Base-by-base conservation (phyloP, 2,888 invertebrate species). In the Catocala fraxini region DNA sequence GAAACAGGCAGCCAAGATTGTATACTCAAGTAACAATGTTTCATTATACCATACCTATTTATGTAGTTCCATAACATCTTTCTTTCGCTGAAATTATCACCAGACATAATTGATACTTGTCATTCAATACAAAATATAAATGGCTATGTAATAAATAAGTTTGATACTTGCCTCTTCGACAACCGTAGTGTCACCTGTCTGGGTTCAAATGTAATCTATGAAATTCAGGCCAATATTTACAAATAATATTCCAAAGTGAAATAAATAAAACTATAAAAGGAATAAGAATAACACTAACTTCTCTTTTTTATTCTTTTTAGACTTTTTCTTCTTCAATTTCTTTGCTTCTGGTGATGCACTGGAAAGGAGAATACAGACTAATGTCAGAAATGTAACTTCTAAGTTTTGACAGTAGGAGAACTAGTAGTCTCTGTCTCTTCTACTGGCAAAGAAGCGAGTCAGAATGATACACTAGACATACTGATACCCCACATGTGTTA, bases 241-340 rank as follows among this genome's bases (percentile, higher is more conserved):
- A 73, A 73, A 78, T 35, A 71, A 66, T 74, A 75, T 70, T 62
- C 7, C 54, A 65, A 60, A 65, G 64, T 71, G 55, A 65, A 59
- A 59, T 51, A 67, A 71, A 65, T 64, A 71, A 64, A 65, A 56
- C 43, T 33, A 51, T 11, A 54, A 58, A 15, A 48, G 7, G n/a
- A 56, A 35, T 49, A 6, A 15, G 0, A 39, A 12, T 11, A 39
- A 67, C 86, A 95, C 95, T 94, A 93, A 96, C 97, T 96, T 96
- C 76, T 96, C 96, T 89, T 96, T 96, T 88, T 96, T 96, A 84
- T 95, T 95, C 89, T 96, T 96, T 89, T 97, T 97, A 0, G 96
- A 95, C 86, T 97, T 97, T 92, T 97, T 97, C 95, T 97, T 97
- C 92, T 97, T 97, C 70, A 96, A 93, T 83, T 96, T 96, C 89